Percentiles rank a stretch among this genome's conserved stretches.
Evolutionary conservation across 2,113 vertebrate species (phyloP).

Genomic region (Blennius ocellaris): DNA sequence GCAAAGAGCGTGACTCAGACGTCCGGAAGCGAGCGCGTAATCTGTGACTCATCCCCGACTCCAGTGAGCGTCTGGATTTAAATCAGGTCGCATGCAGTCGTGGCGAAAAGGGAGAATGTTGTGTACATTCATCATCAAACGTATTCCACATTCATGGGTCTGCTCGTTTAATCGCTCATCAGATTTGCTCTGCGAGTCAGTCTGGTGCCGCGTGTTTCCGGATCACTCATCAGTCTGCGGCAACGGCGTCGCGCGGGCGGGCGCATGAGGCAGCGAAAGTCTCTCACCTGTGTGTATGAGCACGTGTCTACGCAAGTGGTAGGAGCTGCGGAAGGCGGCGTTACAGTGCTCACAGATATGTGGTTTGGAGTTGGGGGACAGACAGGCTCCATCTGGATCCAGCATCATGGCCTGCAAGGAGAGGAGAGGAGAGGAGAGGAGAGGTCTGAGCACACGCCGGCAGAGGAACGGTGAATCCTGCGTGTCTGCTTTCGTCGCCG

Average conservation of each 20-base stretch:
- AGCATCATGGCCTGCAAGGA: constrained; percentile 84
- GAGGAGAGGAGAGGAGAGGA: neutral
- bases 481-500: too few relatives aligned
- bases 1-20: constrained; percentile 65
- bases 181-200: too few relatives aligned
- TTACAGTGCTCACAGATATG: constrained; percentile 98
- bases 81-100: neutral
- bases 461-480: too few relatives aligned
- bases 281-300: constrained; percentile 95
- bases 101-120: neutral
- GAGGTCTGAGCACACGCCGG: too few relatives aligned
- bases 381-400: constrained; percentile 88
- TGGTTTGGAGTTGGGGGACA: constrained; percentile 95
- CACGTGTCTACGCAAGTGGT: constrained; percentile 97
- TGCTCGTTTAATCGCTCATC: too few relatives aligned
- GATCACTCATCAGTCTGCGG: too few relatives aligned
- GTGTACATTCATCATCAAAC: neutral
- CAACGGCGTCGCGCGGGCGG: too few relatives aligned
- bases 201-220: too few relatives aligned
- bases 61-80: constrained; percentile 38
- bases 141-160: neutral
- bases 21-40: constrained; percentile 59
- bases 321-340: constrained; percentile 97
- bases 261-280: too few relatives aligned
- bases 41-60: constrained; percentile 42